Conservation (phyloP, 2,113 vertebrate genomes). For the Parus major region DNA sequence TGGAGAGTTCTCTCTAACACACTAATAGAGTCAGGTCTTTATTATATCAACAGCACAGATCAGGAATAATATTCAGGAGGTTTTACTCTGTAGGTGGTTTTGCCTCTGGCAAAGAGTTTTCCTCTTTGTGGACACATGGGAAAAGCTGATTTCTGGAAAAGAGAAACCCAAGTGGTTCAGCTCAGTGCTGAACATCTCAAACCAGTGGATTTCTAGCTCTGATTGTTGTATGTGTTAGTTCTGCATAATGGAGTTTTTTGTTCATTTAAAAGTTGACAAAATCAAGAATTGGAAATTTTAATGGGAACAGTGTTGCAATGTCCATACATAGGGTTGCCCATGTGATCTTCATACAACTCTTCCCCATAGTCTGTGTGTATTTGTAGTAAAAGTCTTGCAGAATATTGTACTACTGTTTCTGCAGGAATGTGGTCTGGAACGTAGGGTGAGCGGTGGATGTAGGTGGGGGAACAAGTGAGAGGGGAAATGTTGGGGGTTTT, state of each 20-base stretch:
- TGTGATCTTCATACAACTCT: not conserved
- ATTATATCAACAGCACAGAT: not conserved
- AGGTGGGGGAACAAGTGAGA: not conserved
- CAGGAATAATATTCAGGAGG: not conserved
- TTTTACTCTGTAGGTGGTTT: not conserved
- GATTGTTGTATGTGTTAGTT: not conserved
- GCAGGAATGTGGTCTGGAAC: not conserved
- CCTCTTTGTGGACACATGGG: not conserved
- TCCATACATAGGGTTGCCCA: not conserved
- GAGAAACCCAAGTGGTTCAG: not conserved
- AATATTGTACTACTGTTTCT: not conserved
- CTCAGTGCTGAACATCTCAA: not conserved
- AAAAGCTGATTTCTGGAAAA: not conserved
- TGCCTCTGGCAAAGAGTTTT: not conserved
- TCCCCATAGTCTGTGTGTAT: not conserved
- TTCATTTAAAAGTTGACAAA: not conserved
- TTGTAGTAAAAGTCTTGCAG: not conserved
- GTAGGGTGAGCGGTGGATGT: not conserved
- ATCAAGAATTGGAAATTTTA: not conserved
- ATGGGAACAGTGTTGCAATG: not conserved
- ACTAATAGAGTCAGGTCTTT: not conserved
- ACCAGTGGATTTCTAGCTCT: not conserved
- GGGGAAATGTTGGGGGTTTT: not conserved
- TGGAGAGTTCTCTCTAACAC: not conserved
- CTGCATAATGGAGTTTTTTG: not conserved